A percentile compares a stretch with the other conserved stretches of the same genome.
Conservation (phyloP, 2,888 invertebrate genomes). For the Dendrolimus pini region DNA sequence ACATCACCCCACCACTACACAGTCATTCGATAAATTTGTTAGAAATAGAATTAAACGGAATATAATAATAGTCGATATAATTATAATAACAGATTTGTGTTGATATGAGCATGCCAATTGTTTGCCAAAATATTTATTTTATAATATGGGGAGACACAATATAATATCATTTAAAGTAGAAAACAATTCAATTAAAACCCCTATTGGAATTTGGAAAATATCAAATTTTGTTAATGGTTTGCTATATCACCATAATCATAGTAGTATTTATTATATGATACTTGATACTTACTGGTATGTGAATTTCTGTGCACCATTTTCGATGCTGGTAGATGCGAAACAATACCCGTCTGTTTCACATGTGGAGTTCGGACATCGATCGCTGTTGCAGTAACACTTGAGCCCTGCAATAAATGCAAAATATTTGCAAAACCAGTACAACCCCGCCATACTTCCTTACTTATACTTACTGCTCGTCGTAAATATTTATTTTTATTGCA, state of each 20-base stretch:
- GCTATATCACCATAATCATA: slow-evolving; percentile 1
- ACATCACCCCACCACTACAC: slow-evolving; percentile 57
- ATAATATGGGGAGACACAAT: slow-evolving; percentile 12
- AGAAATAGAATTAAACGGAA: slow-evolving; percentile 31
- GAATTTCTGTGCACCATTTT: slow-evolving; percentile 78
- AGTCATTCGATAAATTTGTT: slow-evolving; percentile 53
- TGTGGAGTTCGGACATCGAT: slow-evolving; percentile 85
- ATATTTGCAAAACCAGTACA: background rate
- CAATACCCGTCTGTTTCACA: slow-evolving; percentile 94
- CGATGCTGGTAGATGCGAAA: slow-evolving; percentile 85
- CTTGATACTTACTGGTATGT: slow-evolving; percentile 84
- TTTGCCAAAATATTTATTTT: slow-evolving; percentile 7
- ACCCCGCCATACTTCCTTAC: background rate
- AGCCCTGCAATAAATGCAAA: slow-evolving; percentile 69
- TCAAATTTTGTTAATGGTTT: background rate
- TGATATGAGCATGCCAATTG: slow-evolving; percentile 58
- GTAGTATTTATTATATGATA: slow-evolving; percentile 1
- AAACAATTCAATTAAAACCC: slow-evolving; percentile 29
- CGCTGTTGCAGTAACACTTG: slow-evolving; percentile 92
- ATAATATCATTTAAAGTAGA: slow-evolving; percentile 10
- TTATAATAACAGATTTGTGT: slow-evolving; percentile 38
- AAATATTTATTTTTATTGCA: background rate
- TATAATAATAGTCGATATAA: slow-evolving; percentile 13
- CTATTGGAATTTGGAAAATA: slow-evolving; percentile 4
- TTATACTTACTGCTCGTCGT: background rate